Base-by-base conservation (phyloP, 2,797 vertebrate species). In the Silurus aristotelis region DNA sequence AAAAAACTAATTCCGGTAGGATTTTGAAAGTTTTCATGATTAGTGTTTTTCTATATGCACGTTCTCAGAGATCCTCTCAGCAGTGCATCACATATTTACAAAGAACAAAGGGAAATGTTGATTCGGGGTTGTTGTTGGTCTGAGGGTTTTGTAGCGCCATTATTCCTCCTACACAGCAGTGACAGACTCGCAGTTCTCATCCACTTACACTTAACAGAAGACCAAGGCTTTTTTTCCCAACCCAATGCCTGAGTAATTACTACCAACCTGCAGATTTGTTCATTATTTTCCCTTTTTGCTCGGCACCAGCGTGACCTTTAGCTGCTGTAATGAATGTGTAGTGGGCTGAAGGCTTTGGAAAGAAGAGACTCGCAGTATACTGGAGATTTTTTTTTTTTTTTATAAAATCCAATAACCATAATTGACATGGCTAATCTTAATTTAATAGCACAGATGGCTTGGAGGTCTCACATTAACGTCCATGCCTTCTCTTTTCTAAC, bases 231-330 rank as follows among this genome's bases (percentile, higher is more conserved):
- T 77, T 19, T 56, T 75, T 14, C 27, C 22, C 77, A 67, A 67
- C 84, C 75, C 64, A 10, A 68, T 88, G 86, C 68, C 67, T 27
- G 52, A 48, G 66, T 86, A 89, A 91, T 91, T 89, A 90, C 87
- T 89, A 63, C 84, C 82, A 46, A 84, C 52, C 75, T 80, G 63
- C 60, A 87, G 87, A 89, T 82, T 87, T 90, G 88, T 90, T 91
- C 83, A 91, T 91, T 91, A 87, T 70, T 83, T 86, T 89, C 31
- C 61, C 43, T 80, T 71, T 78, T 22, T 61, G 13, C 68, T 80
- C 58, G 72, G 56, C 67, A 85, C 68, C 43, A 25, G 68, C 52
- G 20, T 77, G 63, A 70, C 72, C 84, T 56, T 75, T 78, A 78
- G 61, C 66, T 83, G 80, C 81, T 70, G 43, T 86, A 75, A 76